phyloP scores from a whole-genome alignment of 2,888 invertebrate genomes.

The Agrotis ipsilon region DNA sequence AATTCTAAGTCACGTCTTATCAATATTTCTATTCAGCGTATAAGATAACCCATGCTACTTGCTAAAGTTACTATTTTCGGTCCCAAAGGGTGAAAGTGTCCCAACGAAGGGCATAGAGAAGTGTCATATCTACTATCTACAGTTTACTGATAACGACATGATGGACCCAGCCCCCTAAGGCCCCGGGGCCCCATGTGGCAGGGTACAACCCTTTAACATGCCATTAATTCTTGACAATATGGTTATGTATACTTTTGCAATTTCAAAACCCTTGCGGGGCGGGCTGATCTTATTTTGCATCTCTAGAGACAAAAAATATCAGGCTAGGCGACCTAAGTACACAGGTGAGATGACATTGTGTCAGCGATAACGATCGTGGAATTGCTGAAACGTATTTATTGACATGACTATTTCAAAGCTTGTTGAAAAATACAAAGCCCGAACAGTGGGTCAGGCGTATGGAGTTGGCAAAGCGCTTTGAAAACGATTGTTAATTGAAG shows the following conservation, averaged over 20 bases:
- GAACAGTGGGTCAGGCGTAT: no score
- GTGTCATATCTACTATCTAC: constrained; percentile 20
- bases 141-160: constrained; percentile 12
- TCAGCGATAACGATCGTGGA: no score
- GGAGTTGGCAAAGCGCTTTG: no score
- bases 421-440: no score
- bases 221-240: constrained; percentile 30
- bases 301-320: no score
- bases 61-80: background rate
- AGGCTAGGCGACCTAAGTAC: no score
- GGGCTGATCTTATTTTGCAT: background rate
- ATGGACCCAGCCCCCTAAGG: background rate
- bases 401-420: no score
- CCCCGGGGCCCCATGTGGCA: constrained; percentile 4
- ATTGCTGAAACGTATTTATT: no score
- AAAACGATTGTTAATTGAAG: no score
- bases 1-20: background rate
- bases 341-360: no score
- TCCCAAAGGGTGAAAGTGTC: constrained; percentile 3
- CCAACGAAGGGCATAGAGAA: background rate
- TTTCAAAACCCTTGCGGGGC: background rate
- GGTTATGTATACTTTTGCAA: constrained; percentile 5
- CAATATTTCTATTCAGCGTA: constrained; percentile 3
- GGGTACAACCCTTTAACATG: constrained; percentile 2
- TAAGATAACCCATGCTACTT: background rate